Percentiles rank a stretch among this genome's conserved stretches.
phyloP scores from a whole-genome alignment of 2,797 vertebrate species.

The Pantherophis alleghaniensis region DNA sequence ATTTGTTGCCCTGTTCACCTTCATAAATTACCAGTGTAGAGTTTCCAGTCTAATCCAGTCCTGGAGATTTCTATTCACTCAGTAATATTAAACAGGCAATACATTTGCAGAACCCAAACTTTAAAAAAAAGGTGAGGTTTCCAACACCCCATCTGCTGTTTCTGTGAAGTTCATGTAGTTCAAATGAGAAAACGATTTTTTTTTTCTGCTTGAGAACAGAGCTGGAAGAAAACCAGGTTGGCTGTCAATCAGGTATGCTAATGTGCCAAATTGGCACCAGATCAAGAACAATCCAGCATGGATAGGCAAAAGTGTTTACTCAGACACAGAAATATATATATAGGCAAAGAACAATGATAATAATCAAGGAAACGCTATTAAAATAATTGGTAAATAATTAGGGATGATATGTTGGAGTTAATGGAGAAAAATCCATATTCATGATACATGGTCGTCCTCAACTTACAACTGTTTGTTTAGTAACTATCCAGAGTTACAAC shows the following conservation, averaged over 20 bases:
- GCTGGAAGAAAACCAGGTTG: background rate
- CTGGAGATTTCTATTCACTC: background rate
- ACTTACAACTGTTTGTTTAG: background rate
- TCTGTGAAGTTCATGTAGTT: background rate
- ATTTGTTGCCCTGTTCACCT: background rate
- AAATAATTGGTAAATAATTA: background rate
- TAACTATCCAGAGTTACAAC: background rate
- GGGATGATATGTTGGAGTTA: background rate
- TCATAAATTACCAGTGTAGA: background rate
- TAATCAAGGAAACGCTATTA: background rate
- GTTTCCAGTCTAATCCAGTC: background rate
- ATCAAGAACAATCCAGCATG: background rate
- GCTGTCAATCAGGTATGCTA: background rate
- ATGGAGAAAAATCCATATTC: background rate
- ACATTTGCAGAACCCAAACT: background rate
- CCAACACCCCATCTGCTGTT: background rate
- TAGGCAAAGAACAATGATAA: background rate
- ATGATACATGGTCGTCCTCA: background rate
- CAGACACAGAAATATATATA: background rate
- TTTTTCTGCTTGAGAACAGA: background rate
- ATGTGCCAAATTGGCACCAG: background rate
- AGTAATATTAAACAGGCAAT: background rate
- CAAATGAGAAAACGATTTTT: background rate
- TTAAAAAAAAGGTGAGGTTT: background rate
- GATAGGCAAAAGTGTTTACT: background rate